Percentiles rank a stretch among this genome's conserved stretches.
These are phyloP conservation scores for Stenopsyche tienmushanensis DNA, from an alignment of 1,140 invertebrate genomes.

Conservation along the genomic window DNA sequence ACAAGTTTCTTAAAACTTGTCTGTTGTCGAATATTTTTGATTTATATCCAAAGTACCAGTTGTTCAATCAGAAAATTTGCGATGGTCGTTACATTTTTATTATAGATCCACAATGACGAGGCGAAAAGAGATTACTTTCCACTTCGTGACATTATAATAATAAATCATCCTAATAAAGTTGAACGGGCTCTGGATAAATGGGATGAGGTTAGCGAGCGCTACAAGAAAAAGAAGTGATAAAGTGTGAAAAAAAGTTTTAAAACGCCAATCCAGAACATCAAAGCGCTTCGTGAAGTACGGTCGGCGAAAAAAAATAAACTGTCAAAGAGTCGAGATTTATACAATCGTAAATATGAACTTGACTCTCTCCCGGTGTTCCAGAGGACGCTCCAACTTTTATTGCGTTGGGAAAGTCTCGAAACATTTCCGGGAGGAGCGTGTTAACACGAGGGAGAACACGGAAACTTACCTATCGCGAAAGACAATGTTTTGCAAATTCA, in stretches of 20 bases:
- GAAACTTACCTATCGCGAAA: background rate
- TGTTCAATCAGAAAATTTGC: background rate
- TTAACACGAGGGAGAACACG: background rate
- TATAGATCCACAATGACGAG: too few relatives aligned
- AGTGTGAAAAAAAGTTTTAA: constrained; percentile 7
- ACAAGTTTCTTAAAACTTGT: too few relatives aligned
- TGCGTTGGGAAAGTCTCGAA: background rate
- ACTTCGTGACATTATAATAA: background rate
- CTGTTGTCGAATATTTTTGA: too few relatives aligned
- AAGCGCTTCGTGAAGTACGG: background rate
- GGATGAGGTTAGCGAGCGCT: background rate
- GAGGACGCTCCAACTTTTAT: constrained; percentile 2
- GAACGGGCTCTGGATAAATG: background rate
- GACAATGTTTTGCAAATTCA: too few relatives aligned
- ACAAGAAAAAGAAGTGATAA: background rate
- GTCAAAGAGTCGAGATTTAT: constrained; percentile 1
- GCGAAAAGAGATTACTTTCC: background rate
- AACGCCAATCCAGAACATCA: constrained; percentile 3
- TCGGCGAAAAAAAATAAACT: background rate
- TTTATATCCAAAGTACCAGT: background rate
- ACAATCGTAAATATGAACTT: constrained; percentile 20
- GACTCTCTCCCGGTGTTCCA: background rate
- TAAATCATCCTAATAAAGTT: background rate
- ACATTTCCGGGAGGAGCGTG: background rate
- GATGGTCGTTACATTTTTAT: background rate